Base-by-base conservation (phyloP, 1,140 invertebrate genomes). In the Ladona fulva region DNA sequence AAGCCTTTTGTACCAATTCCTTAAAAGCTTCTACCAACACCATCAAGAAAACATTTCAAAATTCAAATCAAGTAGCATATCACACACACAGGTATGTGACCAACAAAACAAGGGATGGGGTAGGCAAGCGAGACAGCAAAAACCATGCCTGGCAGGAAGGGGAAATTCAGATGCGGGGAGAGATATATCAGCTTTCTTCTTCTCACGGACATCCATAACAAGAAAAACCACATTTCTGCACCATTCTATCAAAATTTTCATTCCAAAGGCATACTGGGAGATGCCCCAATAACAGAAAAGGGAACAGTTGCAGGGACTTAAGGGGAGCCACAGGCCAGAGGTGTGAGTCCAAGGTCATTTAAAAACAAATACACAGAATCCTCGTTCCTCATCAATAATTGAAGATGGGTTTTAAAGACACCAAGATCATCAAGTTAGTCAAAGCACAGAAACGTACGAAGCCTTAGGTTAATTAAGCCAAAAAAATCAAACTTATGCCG, bases 401-500 rank as follows among this genome's bases (percentile, higher is more conserved):
- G 52, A 19, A 66, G n/a, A 16, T 66, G 52, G n/a, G 16, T 19
- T 66, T 66, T 66, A 66, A 19, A 37, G 29, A 66, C 52, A 66
- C 52, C 52, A 66, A 66, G 52, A 66, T 19, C n/a, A 22, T 66
- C 52, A 66, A 66, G 52, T 66, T 66, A 66, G 52, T 66, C 52
- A 16, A 66, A 66, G 52, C 52, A 66, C 52, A 66, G n/a, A 66
- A 66, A 66, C 52, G 14, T 66, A 66, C n/a, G 52, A 66, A 66
- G 52, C 52, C n/a, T 16, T 66, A 66, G 52, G 52, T 66, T 66
- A 66, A 66, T 66, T 66, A 66, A 66, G 52, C 52, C 52, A 66
- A 66, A 37, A 37, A 37, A 66, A 66, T 66, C 52, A 66, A 66
- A 66, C 52, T 19, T 66, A 66, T 66, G 52, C 52, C 52, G 52